Base-by-base conservation (phyloP, 2,797 vertebrate species). In the Acrossocheilus fasciatus region DNA sequence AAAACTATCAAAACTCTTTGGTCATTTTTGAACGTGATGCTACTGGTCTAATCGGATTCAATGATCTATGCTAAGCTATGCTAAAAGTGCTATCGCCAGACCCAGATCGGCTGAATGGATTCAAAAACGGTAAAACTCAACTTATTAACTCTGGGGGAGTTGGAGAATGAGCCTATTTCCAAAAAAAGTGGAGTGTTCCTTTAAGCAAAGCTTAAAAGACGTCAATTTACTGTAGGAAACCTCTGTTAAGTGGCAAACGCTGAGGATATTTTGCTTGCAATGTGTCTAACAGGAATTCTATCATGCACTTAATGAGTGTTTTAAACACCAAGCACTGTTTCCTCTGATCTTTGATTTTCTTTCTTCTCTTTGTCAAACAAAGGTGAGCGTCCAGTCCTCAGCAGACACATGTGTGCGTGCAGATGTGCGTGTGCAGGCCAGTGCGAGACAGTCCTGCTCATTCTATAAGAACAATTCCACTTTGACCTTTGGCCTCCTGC, bases 401-500 rank as follows among this genome's bases (percentile, higher is more conserved):
- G 84, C 57, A 50, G 75, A 95, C 94, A 93, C 94, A 88, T 99
- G 98, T 94, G 95, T 99, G 94, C 97, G 96, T 93, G 94, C 95
- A 91, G 98, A 99, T 91, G 94, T 97, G 88, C 98, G 98, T 92
- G 93, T 99, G 91, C 93, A 94, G 83, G 88, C 90, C 83, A 90
- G 91, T 89, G 43, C 75, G 82, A 97, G 96, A 95, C 98, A 97
- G 95, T 96, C 93, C 83, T 99, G 98, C 92, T 91, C 88, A 18
- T 88, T 90, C 92, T 96, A 97, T 93, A 93, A 91, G 92, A 89
- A 93, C 90, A 87, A 91, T 88, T 70, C 92, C 70, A 75, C 69
- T 89, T 92, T 97, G 94, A 95, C 94, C 95, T 96, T 92, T 57
- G 95, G 96, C 92, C 96, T 99, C 93, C 96, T 99, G 93, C 97